Conservation (phyloP, 2,797 vertebrate species). For the Tenualosa ilisha region DNA sequence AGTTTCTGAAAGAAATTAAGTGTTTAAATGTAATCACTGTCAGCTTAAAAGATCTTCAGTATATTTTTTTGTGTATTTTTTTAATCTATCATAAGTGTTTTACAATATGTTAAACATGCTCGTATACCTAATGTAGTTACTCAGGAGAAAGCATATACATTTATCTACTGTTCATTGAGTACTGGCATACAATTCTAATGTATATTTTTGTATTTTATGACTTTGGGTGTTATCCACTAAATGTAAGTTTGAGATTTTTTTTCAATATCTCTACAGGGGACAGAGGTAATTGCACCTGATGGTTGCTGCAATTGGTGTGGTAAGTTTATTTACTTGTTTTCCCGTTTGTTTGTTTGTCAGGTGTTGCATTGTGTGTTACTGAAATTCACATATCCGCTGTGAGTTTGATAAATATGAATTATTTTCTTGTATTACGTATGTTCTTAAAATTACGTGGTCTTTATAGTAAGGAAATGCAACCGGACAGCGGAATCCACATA, state of each 20-base stretch:
- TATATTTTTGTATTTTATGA: background rate
- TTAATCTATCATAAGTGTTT: too few species aligned
- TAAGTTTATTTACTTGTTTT: conserved; percentile 60
- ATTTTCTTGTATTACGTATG: background rate
- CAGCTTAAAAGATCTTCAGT: too few species aligned
- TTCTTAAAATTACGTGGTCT: background rate
- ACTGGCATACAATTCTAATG: background rate
- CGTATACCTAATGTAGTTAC: too few species aligned
- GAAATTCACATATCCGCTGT: background rate
- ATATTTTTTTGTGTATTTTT: too few species aligned
- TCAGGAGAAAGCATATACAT: background rate
- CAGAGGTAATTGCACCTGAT: conserved; percentile 65
- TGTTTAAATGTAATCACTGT: background rate
- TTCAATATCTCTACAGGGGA: conserved; percentile 65
- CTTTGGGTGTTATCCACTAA: background rate
- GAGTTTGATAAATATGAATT: background rate
- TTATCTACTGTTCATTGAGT: background rate
- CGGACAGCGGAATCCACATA: conserved; percentile 53
- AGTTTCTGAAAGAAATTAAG: background rate
- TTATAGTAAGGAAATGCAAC: conserved; percentile 59
- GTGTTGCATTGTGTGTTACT: background rate
- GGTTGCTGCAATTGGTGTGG: conserved; percentile 79
- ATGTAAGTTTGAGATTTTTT: too few species aligned
- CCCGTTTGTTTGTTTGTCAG: background rate
- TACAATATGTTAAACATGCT: too few species aligned